Evolutionary conservation across 2,888 invertebrate genomes (phyloP), one percentile per base, ranked within the genome.

Genomic region (Mongoloraphidia duomilia): DNA sequence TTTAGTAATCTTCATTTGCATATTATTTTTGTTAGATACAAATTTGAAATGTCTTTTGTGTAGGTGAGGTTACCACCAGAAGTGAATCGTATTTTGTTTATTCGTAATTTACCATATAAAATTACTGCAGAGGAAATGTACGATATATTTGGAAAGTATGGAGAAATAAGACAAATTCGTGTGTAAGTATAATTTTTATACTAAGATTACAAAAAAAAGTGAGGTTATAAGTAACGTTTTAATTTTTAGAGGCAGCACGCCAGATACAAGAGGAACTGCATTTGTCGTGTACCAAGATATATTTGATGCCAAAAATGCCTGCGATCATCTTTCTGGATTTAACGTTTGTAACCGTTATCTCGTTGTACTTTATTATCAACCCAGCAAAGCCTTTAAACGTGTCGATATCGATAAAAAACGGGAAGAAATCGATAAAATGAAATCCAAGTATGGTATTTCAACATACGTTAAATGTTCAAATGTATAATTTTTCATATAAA

Each of bases 71-170:
- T 99, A 53, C 97, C 98, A 33, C 98, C 98, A 53, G 98, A 97
- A 75, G 98, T 98, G 3, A 98, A 99, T 65, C 77, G 97, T 63
- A 90, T 98, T 51, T 71, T 98, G 5, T 98, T 96, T 65, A 85
- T 99, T 9, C 77, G 96, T 61, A 99, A 99, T 71, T 74, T 98
- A 52, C 98, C 98, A 0, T 99, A 97, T 64, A 98, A 98, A 76
- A 98, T 99, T 58, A 96, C 97, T 45, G 93, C 91, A 8, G 98
- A 98, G 69, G 98, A 99, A 79, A 98, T 98, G 97, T 98, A 98
- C 65, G 98, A 99, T 70, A 99, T 99, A 54, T 99, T 98, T 76
- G 98, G 98, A 13, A 99, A 99, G 74, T 98, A 97, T 71, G 98
- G 98, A 59, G 97, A 97, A 3, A 96, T 98, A 56, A 72, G 98